Percentiles rank a stretch among this genome's conserved stretches.
Conservation (phyloP, 2,888 invertebrate genomes). For the Eupsilia transversa region DNA sequence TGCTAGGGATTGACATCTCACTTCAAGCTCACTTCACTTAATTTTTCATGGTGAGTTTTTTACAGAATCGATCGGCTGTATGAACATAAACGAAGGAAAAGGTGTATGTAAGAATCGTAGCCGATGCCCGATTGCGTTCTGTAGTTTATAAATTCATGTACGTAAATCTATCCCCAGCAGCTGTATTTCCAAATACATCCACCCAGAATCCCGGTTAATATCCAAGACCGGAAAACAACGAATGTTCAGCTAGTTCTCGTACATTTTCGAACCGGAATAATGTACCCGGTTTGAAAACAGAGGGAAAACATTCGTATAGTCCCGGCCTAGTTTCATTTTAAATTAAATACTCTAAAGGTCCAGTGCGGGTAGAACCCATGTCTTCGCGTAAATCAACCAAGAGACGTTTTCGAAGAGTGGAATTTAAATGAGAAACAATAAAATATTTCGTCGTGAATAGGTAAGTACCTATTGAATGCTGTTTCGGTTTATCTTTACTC, state of each 20-base stretch:
- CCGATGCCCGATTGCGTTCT: neutral
- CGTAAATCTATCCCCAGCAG: neutral
- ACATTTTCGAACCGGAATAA: slow-evolving; percentile 34
- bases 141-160: neutral
- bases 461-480: neutral
- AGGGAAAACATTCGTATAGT: neutral
- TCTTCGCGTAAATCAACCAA: slow-evolving; percentile 1
- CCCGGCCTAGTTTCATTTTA: slow-evolving; percentile 22
- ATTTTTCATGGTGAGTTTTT: too few species aligned
- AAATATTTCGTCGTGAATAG: neutral
- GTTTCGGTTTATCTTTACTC: neutral
- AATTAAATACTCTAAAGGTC: neutral
- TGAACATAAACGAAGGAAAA: neutral
- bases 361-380: slow-evolving; percentile 3
- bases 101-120: neutral
- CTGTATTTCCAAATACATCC: slow-evolving; percentile 5
- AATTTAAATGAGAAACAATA: neutral
- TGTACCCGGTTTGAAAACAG: slow-evolving; percentile 4
- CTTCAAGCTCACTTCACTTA: too few species aligned
- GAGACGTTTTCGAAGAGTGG: neutral
- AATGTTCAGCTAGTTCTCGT: neutral
- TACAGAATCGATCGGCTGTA: too few species aligned
- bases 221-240: slow-evolving; percentile 13
- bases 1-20: too few species aligned
- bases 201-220: neutral